Base-by-base conservation (phyloP, 2,888 invertebrate species). In the Drosophila yooni region DNA sequence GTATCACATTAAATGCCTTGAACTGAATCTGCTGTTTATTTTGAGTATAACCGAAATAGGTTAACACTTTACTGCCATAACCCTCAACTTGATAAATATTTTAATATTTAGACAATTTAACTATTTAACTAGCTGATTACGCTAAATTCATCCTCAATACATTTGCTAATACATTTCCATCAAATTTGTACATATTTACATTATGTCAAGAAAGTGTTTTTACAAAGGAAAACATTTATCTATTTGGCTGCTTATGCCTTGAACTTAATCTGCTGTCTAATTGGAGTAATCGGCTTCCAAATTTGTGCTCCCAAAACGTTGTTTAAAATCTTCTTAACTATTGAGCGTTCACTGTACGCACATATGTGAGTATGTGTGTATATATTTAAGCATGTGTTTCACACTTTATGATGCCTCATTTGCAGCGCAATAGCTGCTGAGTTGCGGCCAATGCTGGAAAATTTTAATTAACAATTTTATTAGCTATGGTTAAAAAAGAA, bases 381-480 rank as follows among this genome's bases (percentile, higher is more conserved):
- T 33, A 18, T 34, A 18, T 18, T 11, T 27, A 27, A n/a, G n/a
- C 53, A 38, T 27, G 15, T 56, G 51, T 48, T 43, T 57, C 67
- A 38, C 59, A 46, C 52, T 82, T 78, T 82, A 81, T 79, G 64
- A 68, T 63, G 36, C 48, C 60, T 70, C 65, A 63, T 74, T 79
- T 70, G 70, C 72, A 74, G 72, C 65, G 84, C 87, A n/a, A 29
- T n/a, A 84, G 86, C 82, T 81, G 88, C 78, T 46, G 67, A 59
- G 53, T 65, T 46, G 59, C 61, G 36, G 64, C 36, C 64, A 76
- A 74, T 81, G 74, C 85, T 87, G 89, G 89, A 85, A 89, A 84
- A 87, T 78, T 87, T 88, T 87, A 89, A 87, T 89, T 87, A 85
- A 87, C 85, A 73, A 76, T 89, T 87, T 87, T 87, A 87, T 87